Base-by-base conservation (phyloP, 1,140 invertebrate genomes). In the Eciton burchellii region DNA sequence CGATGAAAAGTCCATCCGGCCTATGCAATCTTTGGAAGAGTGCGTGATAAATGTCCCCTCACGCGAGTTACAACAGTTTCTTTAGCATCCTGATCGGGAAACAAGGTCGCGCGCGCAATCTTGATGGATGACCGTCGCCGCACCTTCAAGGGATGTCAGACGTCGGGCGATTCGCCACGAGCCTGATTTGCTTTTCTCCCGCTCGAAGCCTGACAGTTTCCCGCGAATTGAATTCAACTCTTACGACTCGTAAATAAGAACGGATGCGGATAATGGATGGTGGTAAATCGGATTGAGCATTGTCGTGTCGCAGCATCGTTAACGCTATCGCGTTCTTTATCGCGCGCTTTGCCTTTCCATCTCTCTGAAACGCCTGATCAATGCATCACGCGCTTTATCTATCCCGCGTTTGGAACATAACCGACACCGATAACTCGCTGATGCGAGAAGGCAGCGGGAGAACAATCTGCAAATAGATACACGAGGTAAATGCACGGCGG, bases 41-140 rank as follows among this genome's bases (percentile, higher is more conserved):
- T 16, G 59, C 1, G 26, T 77, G 74, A 79, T 70, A 70, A 79
- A 79, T 79, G 74, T 70, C 11, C 63, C 41, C 24, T 68, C 62
- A 29, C 29, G 5, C 14, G 35, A 14, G 35, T 45, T 56, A 43
- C 63, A 5, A 52, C 35, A 77, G 68, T 56, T 68, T 56, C 47
- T 77, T 77, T 68, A 70, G 19, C 47, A 45, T 68, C 19, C 21
- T n/a, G n/a, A 16, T 56, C 52, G 21, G 45, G 45, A 56, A 77
- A 68, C 0, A 29, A 21, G 11, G 21, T 45, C 63, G 29, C 45
- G 8, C 41, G 52, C 41, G 41, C 47, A 5, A 56, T 56, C 14
- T 21, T 47, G 43, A 74, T 1, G 57, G 72, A 62, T 35, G 35
- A 35, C 62, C 35, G 43, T 1, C 12, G 35, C 6, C 24, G 16